Base-by-base conservation (phyloP, 2,888 invertebrate species). In the Drosophila pseudotakahashii region DNA sequence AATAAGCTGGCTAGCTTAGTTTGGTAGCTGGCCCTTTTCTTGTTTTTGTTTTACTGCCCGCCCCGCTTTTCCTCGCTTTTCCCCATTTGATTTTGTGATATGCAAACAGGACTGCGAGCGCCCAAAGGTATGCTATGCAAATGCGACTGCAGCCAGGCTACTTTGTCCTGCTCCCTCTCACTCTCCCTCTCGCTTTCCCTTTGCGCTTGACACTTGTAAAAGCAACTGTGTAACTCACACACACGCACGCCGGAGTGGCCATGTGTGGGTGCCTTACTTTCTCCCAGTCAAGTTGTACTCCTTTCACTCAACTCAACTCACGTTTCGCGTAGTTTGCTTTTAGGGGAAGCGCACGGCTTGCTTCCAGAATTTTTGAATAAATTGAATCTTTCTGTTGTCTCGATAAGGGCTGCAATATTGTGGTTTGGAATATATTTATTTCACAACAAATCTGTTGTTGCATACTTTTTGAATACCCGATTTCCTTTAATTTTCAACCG, bases 111-210 rank as follows among this genome's bases (percentile, higher is more conserved):
- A 69, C 86, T 73, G 66, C 73, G 45, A 71, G 76, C 81, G 88
- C 81, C 79, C 71, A 81, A 75, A 81, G 81, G 81, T 81, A 84
- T 87, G 88, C 79, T 78, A 83, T 74, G 87, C 60, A 59, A 79
- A 83, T 74, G 73, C 60, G 55, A 81, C 74, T 69, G 85, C 82
- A 81, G 60, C 34, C 69, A 53, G 41, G 34, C 32, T 42, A 42
- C 42, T 42, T 16, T 11, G n/a, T 37, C 19, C 11, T 5, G 4
- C 11, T 6, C 19, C 0, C 14, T 14, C 41, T 16, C 19, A 3
- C 16, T 42, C 45, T 1, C 53, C 1, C 23, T 37, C 14, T 5
- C 3, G 1, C 26, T 7, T n/a, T 10, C 14, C 10, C 32, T 10
- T 14, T 64, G 69, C 70, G 69, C 68, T 78, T 73, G 87, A 87